Base-by-base conservation (phyloP, 2,797 vertebrate species). In the Dendrocincla fuliginosa region DNA sequence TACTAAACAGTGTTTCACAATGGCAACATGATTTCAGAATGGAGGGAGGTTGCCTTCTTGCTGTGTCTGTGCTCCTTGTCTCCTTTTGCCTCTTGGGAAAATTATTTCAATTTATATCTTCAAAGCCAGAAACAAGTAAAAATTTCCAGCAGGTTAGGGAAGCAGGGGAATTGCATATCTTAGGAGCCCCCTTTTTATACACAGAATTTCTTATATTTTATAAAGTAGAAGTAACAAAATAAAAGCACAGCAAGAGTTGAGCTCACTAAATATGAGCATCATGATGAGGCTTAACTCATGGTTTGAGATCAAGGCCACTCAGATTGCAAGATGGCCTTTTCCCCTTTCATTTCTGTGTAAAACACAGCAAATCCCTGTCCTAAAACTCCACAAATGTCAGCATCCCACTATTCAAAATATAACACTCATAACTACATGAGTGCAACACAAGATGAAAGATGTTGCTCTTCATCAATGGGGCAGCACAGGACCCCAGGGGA, bases 11-110 rank as follows among this genome's bases (percentile, higher is more conserved):
- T 19, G 7, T 42, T 93, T 75, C 67, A 65, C n/a, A 89, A 42
- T 2, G 1, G 8, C 37, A 81, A 16, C 0, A 0, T 33, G 12
- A 73, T 32, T 78, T 19, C 39, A 19, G 50, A 89, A 50, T 2
- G 16, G 22, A 84, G 16, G 12, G 16, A 74, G 9, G 2, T 49
- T 68, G 5, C 20, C 27, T 33, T 84, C 44, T 33, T 73, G 19
- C 8, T 81, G 42, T 53, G 39, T 24, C 42, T 71, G 33, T 75
- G 44, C 9, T 84, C 24, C 46, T 79, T 78, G 10, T 44, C n/a
- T 60, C 9, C 20, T 86, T 92, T 75, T 64, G 20, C 56, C 25
- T 70, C 57, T 61, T 57, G 18, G 18, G 16, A 79, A 76, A 92
- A 52, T 77, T 47, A 78, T 75, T 88, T 71, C 28, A 70, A 56